phyloP scores from a whole-genome alignment of 2,888 invertebrate genomes.

The Strigamia crassipes region DNA sequence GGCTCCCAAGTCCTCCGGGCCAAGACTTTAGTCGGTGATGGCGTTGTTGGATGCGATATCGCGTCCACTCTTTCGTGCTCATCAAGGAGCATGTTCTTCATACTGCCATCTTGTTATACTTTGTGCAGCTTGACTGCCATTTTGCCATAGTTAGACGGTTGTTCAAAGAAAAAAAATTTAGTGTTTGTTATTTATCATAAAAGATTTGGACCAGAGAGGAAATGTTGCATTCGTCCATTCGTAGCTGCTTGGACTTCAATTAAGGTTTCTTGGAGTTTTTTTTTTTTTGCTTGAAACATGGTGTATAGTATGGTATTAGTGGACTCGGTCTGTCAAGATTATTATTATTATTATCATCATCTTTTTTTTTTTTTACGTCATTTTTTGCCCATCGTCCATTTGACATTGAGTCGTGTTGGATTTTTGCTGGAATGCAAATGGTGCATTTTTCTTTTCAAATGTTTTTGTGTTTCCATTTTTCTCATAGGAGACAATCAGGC shows the following conservation, averaged over 20 bases:
- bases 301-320: not conserved
- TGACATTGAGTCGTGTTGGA: not conserved
- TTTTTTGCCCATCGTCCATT: not conserved
- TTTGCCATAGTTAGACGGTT: constrained; percentile 29
- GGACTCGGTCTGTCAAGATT: not conserved
- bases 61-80: constrained; percentile 18
- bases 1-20: constrained; percentile 30
- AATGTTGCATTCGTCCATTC: constrained; percentile 18
- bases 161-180: constrained; percentile 43
- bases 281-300: not conserved
- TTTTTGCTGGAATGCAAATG: constrained; percentile 7
- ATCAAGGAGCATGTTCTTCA: constrained; percentile 11
- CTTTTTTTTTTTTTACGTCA: not conserved
- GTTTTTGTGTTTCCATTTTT: not conserved
- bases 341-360: not conserved
- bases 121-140: constrained; percentile 22
- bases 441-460: constrained; percentile 13
- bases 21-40: constrained; percentile 23
- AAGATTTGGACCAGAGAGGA: not conserved
- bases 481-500: constrained; percentile 29
- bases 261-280: not conserved
- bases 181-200: constrained; percentile 11
- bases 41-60: not conserved
- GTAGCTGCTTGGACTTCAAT: not conserved
- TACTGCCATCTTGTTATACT: constrained; percentile 26